These are phyloP conservation scores for Sinocyclocheilus anshuiensis DNA, from an alignment of 2,113 vertebrate species.

Conservation along the genomic window DNA sequence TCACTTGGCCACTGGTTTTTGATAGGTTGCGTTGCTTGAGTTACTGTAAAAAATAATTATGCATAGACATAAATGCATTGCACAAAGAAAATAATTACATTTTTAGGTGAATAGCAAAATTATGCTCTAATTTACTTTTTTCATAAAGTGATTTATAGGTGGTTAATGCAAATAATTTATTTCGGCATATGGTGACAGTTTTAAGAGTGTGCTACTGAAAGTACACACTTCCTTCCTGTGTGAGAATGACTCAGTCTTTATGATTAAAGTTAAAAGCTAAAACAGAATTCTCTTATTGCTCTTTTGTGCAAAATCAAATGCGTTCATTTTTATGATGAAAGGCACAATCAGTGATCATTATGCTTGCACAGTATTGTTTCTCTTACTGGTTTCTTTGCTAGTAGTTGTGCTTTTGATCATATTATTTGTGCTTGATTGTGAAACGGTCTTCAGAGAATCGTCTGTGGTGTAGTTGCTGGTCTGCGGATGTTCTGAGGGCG, in stretches of 20 bases:
- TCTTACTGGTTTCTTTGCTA: background rate
- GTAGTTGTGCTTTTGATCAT: background rate
- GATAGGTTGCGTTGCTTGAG: accelerated
- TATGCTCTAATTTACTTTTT: background rate
- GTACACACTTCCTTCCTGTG: background rate
- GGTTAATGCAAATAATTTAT: background rate
- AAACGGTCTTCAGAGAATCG: accelerated
- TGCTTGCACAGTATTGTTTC: background rate
- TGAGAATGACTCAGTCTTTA: background rate
- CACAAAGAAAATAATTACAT: background rate
- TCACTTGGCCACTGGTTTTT: background rate
- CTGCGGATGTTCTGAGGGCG: background rate
- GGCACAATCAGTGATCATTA: background rate
- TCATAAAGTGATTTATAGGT: background rate
- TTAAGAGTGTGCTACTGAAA: background rate
- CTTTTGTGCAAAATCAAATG: background rate
- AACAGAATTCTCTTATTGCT: background rate
- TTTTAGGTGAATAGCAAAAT: background rate
- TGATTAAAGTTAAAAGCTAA: background rate
- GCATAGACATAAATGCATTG: background rate
- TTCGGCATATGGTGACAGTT: background rate
- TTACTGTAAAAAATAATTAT: background rate
- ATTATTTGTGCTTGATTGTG: background rate
- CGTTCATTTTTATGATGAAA: background rate
- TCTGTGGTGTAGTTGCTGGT: background rate